Conservation (phyloP, 2,888 invertebrate species). For the Stenoptilia bipunctidactyla region DNA sequence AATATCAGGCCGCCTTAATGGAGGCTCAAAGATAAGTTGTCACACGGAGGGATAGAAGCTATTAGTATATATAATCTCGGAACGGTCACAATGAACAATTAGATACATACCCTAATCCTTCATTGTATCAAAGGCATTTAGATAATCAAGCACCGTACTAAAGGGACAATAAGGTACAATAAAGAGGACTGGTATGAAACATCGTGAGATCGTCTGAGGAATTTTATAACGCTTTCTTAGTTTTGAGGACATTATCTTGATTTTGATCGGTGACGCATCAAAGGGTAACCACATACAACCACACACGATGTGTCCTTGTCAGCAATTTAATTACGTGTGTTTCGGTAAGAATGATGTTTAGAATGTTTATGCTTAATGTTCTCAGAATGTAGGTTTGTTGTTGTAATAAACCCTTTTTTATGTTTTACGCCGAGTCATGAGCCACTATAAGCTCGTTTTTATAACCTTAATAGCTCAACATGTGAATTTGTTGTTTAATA, state of each 20-base stretch:
- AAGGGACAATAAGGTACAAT: slow-evolving; percentile 12
- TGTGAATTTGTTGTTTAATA: neutral
- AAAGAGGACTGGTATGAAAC: slow-evolving; percentile 15
- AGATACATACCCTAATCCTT: slow-evolving; percentile 39
- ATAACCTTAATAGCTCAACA: neutral
- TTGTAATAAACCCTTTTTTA: neutral
- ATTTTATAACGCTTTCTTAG: slow-evolving; percentile 50
- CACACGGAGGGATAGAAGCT: slow-evolving; percentile 17
- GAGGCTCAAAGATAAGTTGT: slow-evolving; percentile 1
- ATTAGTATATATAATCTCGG: slow-evolving; percentile 22
- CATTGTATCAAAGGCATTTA: slow-evolving; percentile 46
- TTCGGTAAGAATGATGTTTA: slow-evolving; percentile 23
- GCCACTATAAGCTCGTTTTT: neutral
- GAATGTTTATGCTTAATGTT: slow-evolving; percentile 20
- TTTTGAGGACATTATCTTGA: slow-evolving; percentile 52
- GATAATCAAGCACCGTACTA: slow-evolving; percentile 42
- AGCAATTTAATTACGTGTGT: slow-evolving; percentile 40
- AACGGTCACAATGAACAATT: slow-evolving; percentile 37
- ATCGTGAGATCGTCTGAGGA: slow-evolving; percentile 49
- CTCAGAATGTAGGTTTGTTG: slow-evolving; percentile 12
- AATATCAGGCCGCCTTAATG: neutral
- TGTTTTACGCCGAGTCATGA: slow-evolving; percentile 1
- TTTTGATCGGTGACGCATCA: slow-evolving; percentile 52
- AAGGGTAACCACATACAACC: slow-evolving; percentile 35
- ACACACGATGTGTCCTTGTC: slow-evolving; percentile 53